phyloP scores from a whole-genome alignment of 2,113 vertebrate species.

The Glareola pratincola region DNA sequence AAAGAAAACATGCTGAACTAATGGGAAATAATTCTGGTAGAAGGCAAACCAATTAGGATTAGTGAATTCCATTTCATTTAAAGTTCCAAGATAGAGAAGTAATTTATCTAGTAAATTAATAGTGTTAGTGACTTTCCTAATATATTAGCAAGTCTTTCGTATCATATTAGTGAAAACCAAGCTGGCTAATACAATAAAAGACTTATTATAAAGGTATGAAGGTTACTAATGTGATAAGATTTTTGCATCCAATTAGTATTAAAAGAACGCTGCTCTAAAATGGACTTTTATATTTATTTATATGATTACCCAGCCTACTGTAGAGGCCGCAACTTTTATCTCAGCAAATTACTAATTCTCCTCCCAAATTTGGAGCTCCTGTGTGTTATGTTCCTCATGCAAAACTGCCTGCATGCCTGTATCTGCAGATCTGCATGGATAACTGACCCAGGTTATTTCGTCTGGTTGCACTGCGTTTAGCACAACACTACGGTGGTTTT shows the following conservation, averaged over 20 bases:
- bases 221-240: conserved; percentile 68
- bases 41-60: conserved; percentile 83
- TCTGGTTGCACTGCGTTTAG: conserved; percentile 11
- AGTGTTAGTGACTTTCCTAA: conserved; percentile 77
- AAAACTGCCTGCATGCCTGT: neutral
- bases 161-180: conserved; percentile 81
- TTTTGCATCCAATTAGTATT: conserved; percentile 69
- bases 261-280: conserved; percentile 46
- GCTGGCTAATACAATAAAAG: conserved; percentile 74
- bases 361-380: neutral
- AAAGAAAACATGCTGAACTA: conserved; percentile 79
- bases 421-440: conserved; percentile 23
- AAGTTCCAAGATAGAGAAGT: conserved; percentile 80
- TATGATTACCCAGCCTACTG: neutral
- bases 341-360: conserved; percentile 30
- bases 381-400: neutral
- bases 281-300: conserved; percentile 61
- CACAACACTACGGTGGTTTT: conserved; percentile 45
- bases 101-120: conserved; percentile 85
- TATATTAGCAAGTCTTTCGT: conserved; percentile 74
- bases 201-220: conserved; percentile 73
- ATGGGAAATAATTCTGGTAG: conserved; percentile 80
- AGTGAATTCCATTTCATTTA: conserved; percentile 84
- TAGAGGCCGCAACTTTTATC: conserved; percentile 46
- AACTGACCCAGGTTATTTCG: conserved; percentile 17